Percentiles rank a stretch among this genome's conserved stretches.
Conservation (phyloP, 2,113 vertebrate species). For the Micronycteris hirsuta region DNA sequence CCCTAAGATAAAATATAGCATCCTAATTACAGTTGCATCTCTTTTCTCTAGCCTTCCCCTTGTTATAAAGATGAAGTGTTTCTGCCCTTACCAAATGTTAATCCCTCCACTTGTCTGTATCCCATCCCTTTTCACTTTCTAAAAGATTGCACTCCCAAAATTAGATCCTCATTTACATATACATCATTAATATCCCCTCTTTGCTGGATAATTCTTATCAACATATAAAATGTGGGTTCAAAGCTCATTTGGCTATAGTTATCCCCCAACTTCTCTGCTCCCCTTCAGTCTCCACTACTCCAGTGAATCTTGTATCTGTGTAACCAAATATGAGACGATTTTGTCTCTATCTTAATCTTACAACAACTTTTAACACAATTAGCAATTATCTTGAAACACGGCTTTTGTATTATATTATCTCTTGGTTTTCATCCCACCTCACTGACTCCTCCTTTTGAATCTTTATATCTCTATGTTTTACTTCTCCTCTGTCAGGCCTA, state of each 20-base stretch:
- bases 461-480: neutral
- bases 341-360: neutral
- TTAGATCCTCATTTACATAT: neutral
- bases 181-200: neutral
- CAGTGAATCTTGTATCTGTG: neutral
- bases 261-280: neutral
- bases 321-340: conserved; percentile 2
- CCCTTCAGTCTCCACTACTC: neutral
- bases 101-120: neutral
- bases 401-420: neutral
- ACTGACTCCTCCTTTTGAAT: neutral
- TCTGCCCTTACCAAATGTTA: neutral
- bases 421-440: neutral
- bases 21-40: neutral
- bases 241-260: neutral
- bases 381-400: neutral
- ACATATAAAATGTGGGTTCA: neutral
- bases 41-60: neutral
- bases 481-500: neutral
- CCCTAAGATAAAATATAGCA: neutral
- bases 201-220: neutral
- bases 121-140: neutral
- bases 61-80: neutral
- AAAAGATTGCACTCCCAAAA: neutral
- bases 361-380: neutral